Percentiles rank a stretch among this genome's conserved stretches.
phyloP scores from a whole-genome alignment of 2,113 vertebrate genomes.

The Macroglossus sobrinus region DNA sequence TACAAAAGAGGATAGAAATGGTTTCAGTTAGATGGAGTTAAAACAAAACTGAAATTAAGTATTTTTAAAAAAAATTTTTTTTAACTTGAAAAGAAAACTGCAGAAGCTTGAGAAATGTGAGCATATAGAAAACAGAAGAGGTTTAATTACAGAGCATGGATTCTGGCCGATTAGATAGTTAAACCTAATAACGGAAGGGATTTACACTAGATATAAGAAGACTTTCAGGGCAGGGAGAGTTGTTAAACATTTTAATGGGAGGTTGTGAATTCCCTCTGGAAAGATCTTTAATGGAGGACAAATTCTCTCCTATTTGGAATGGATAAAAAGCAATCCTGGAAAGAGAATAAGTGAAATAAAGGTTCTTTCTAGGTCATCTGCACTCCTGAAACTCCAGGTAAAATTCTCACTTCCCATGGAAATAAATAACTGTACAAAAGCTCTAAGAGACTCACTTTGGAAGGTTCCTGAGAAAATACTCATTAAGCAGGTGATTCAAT shows the following conservation, averaged over 20 bases:
- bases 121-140: conserved; percentile 1
- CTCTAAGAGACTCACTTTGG: neutral
- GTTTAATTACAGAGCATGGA: conserved; percentile 46
- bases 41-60: conserved; percentile 49
- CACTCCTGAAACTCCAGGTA: conserved; percentile 26
- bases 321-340: conserved; percentile 34
- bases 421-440: conserved; percentile 25
- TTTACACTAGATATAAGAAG: conserved; percentile 52
- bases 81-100: conserved; percentile 35
- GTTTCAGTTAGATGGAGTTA: conserved; percentile 8
- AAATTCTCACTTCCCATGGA: conserved; percentile 20
- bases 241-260: conserved; percentile 62
- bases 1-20: neutral
- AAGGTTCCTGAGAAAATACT: neutral
- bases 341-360: conserved; percentile 51
- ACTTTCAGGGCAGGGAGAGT: conserved; percentile 33
- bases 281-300: conserved; percentile 54
- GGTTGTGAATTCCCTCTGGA: conserved; percentile 62
- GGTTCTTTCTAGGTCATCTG: conserved; percentile 30
- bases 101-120: conserved; percentile 22
- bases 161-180: conserved; percentile 48
- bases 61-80: neutral
- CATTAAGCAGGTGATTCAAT: neutral
- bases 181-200: conserved; percentile 25
- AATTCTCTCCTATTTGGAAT: conserved; percentile 46